Evolutionary conservation across 2,797 vertebrate genomes (phyloP), one percentile per base, ranked within the genome.

Genomic region (Miichthys miiuy): DNA sequence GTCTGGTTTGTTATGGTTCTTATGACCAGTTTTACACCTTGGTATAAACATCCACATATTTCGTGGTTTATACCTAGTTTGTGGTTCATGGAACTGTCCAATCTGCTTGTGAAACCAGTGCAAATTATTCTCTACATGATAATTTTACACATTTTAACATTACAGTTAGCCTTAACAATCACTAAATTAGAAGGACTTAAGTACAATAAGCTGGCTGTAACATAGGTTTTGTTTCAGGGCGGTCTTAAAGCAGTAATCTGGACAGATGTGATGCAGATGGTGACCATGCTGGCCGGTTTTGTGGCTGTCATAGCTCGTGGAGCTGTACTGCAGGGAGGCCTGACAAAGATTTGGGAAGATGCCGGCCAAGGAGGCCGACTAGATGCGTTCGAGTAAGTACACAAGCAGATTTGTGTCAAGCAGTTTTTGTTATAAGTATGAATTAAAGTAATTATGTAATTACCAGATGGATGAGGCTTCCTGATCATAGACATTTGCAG

Each of bases 181-280:
- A 17, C 12, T 50, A 1, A 8, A 60, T 2, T 51, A 0, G 16
- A 42, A 30, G 68, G 3, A 42, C 6, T 65, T 44, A 54, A 76
- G 14, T 9, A 38, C 34, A 38, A 58, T 27, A 7, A n/a, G 1
- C 2, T 51, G n/a, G 50, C 14, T 47, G 4, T 54, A 5, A 27
- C 25, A 5, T 67, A 25, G 12, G 8, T 74, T 83, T 57, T 70
- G 51, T 85, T 81, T n/a, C 81, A 96, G 96, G 96, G 96, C 4
- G 96, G 96, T 1, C 89, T 96, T 79, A 96, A 96, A 84, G 96
- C 96, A 18, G 96, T 96, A n/a, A 95, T 96, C 84, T 96, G 96
- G 96, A 96, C 96, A 42, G 96, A 96, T 46, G 96, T 96, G 64
- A 38, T 96, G 68, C 96, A 96, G 92, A 96, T 96, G 95, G 86